Percentiles rank a stretch among this genome's conserved stretches.
These are phyloP conservation scores for Muntiacus reevesi DNA, from an alignment of 2,113 vertebrate genomes.

Conservation along the genomic window DNA sequence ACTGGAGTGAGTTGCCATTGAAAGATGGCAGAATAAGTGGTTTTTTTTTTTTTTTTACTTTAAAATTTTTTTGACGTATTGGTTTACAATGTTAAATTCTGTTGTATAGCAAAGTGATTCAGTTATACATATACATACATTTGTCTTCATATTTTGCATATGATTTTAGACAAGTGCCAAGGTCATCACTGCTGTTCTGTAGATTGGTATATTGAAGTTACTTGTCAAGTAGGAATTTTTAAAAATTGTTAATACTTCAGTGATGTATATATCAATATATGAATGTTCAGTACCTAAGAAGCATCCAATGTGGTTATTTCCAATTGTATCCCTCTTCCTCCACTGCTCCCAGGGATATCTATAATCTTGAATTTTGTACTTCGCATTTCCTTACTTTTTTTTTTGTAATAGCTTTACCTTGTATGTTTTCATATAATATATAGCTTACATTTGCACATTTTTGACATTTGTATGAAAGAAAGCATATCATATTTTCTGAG, in stretches of 20 bases:
- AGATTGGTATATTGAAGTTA: neutral
- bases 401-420: neutral
- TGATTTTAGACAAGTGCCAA: neutral
- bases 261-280: neutral
- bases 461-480: neutral
- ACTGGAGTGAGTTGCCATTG: too few species aligned
- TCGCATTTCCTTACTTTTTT: neutral
- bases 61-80: neutral
- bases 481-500: neutral
- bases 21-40: neutral
- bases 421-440: neutral
- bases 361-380: neutral
- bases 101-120: neutral
- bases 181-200: neutral
- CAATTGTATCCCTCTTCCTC: neutral
- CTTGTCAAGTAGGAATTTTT: neutral
- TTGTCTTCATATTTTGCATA: neutral
- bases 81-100: neutral
- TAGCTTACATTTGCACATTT: neutral
- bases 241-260: neutral
- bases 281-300: neutral
- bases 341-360: neutral
- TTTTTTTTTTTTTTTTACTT: neutral
- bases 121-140: neutral
- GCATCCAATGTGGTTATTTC: neutral